Evolutionary conservation across 2,888 invertebrate genomes (phyloP).

Genomic region (Seira musarum): DNA sequence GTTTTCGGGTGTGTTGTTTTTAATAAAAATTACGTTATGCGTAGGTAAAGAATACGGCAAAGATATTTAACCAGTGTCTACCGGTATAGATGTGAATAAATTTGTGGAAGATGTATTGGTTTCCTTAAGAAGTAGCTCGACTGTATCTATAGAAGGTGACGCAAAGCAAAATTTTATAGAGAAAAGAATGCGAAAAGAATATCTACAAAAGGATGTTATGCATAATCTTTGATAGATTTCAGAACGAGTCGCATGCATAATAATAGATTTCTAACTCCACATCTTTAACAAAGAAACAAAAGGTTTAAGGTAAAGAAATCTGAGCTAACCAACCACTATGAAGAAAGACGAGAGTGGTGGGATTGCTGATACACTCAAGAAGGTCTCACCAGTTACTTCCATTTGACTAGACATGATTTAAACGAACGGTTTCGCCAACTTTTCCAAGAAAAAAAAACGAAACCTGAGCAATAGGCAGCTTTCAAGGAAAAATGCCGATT

Average conservation of each 20-base stretch:
- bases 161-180: too few relatives aligned
- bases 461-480: neutral
- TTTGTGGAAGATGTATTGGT: neutral
- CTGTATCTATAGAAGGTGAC: too few relatives aligned
- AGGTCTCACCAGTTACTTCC: constrained; percentile 25
- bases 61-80: too few relatives aligned
- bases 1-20: neutral
- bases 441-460: constrained; percentile 22
- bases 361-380: neutral
- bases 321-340: neutral
- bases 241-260: constrained; percentile 6
- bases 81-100: constrained; percentile 24
- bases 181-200: too few relatives aligned
- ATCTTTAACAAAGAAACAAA: neutral
- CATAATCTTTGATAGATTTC: too few relatives aligned
- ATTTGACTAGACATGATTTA: constrained; percentile 47
- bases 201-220: too few relatives aligned
- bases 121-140: too few relatives aligned
- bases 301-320: neutral
- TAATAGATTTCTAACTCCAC: constrained; percentile 18
- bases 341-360: neutral
- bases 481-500: neutral
- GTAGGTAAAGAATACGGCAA: neutral
- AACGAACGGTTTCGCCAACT: constrained; percentile 34
- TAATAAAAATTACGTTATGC: constrained; percentile 45